A percentile compares a stretch with the other conserved stretches of the same genome.
phyloP scores from a whole-genome alignment of 2,113 vertebrate genomes.

The Procapra przewalskii region DNA sequence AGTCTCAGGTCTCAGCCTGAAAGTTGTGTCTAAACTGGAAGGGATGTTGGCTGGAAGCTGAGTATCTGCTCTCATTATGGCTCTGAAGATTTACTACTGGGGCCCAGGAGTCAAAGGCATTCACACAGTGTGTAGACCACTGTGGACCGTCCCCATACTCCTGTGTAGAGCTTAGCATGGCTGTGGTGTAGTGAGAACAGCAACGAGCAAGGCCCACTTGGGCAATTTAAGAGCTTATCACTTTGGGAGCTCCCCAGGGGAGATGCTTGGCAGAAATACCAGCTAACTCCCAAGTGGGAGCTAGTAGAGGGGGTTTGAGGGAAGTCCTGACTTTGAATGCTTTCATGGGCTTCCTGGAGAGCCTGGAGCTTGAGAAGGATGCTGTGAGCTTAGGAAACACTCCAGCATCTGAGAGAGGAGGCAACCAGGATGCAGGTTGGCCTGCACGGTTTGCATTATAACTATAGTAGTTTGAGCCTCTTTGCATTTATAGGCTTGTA shows the following conservation, averaged over 20 bases:
- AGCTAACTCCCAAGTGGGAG: background rate
- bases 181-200: background rate
- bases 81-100: background rate
- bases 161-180: background rate
- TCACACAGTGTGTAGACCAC: no score
- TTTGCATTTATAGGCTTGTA: background rate
- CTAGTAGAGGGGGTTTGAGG: background rate
- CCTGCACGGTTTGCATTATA: background rate
- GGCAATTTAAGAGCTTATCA: background rate
- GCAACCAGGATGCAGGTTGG: rapidly evolving
- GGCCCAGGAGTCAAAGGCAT: background rate
- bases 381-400: background rate
- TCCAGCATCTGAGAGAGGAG: background rate
- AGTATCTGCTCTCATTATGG: background rate
- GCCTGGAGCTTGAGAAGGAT: background rate
- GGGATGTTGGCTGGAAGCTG: background rate
- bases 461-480: background rate
- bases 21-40: background rate
- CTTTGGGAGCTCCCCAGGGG: no score
- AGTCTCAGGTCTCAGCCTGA: background rate
- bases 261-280: background rate
- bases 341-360: background rate
- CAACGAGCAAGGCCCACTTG: background rate
- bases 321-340: background rate
- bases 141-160: background rate